A percentile compares a stretch with the other conserved stretches of the same genome.
phyloP scores from a whole-genome alignment of 1,140 invertebrate species.

The Scaptodrosophila lebanonensis region DNA sequence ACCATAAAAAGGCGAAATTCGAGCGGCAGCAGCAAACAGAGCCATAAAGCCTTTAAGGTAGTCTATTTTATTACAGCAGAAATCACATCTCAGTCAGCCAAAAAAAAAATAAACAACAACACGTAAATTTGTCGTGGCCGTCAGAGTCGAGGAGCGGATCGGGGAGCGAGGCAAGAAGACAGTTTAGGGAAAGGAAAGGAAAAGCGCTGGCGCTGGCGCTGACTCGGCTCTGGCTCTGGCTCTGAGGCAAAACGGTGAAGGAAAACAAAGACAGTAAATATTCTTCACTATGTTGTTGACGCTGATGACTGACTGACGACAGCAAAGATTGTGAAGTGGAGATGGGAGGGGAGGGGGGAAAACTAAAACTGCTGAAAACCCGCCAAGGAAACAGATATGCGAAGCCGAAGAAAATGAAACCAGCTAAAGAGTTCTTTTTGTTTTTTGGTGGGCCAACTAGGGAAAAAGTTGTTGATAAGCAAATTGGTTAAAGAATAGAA shows the following conservation, averaged over 20 bases:
- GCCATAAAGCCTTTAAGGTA: slow-evolving; percentile 70
- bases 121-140: slow-evolving; percentile 60
- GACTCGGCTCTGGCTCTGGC: no score
- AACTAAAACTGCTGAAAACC: no score
- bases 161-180: slow-evolving; percentile 33
- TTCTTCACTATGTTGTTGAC: slow-evolving; percentile 46
- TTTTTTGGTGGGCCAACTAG: no score
- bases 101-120: slow-evolving; percentile 45
- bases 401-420: no score
- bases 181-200: not conserved
- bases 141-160: slow-evolving; percentile 7
- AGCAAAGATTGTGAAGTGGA: slow-evolving; percentile 3
- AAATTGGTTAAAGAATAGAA: no score
- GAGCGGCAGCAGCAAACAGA: slow-evolving; percentile 25
- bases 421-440: no score
- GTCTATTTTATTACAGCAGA: slow-evolving; percentile 66
- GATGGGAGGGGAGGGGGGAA: no score
- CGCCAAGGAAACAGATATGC: slow-evolving; percentile 41
- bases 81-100: slow-evolving; percentile 52
- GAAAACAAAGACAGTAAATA: slow-evolving; percentile 49
- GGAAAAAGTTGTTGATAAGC: no score
- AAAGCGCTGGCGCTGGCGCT: not conserved
- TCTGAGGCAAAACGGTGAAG: not conserved
- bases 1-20: slow-evolving; percentile 68
- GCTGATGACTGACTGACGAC: slow-evolving; percentile 52